Base-by-base conservation (phyloP, 2,888 invertebrate genomes). In the Osmoderma eremita region DNA sequence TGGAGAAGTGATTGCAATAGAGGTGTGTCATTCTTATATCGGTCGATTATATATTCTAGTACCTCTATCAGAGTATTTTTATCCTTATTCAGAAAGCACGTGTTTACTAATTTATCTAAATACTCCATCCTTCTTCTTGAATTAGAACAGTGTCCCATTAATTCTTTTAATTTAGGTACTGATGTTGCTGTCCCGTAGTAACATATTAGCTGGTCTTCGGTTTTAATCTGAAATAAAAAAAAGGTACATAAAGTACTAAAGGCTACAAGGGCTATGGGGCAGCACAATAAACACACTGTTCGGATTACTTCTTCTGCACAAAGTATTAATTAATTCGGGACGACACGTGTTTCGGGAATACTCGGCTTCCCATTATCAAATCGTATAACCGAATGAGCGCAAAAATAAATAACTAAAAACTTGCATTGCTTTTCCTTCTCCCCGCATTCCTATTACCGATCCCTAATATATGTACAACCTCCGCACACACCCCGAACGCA, bases 1-100 rank as follows among this genome's bases (percentile, higher is more conserved):
- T 30, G 10, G 12, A 12, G n/a, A 54, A 67, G 20, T 8, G 18
- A 15, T 3, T 36, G 17, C 10, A 63, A 15, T 10, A 54, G 17
- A 38, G 10, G 38, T 30, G 17, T 17, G 12, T 67, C 67, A 38
- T 67, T 67, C 24, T 39, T 67, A 30, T 63, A 51, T 12, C 63
- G 5, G 3, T 22, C 22, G n/a, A 13, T 22, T 2, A 63, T 3
- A 38, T 45, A 63, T 12, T 24, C 5, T n/a, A 63, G 36, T 1
- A 63, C 20, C 6, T 67, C 54, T n/a, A 63, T 13, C 18, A 62
- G n/a, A 4, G 45, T 20, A 10, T 6, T 6, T 8, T 67, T 36
- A 17, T 63, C 63, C 1, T 63, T 17, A 20, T 48, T 67, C 10
- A 30, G 45, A 24, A 15, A 15, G 18, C 58, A 61, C 13, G 58